These are phyloP conservation scores for Alcis repandata DNA, from an alignment of 2,888 invertebrate genomes.

Conservation along the genomic window DNA sequence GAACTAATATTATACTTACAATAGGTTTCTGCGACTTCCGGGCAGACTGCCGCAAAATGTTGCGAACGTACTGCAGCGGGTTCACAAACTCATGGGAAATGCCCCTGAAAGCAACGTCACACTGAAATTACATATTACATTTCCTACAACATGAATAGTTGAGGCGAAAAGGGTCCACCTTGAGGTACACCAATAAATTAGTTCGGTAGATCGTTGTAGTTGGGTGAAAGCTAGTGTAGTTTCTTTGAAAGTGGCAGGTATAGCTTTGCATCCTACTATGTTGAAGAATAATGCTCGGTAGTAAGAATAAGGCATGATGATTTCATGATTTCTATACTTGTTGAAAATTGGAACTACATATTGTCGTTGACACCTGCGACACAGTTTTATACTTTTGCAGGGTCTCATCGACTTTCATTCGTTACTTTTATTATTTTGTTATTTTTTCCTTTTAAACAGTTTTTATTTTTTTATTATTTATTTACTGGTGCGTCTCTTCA, in stretches of 20 bases:
- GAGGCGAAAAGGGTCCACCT: background rate
- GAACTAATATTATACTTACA: slow-evolving; percentile 57
- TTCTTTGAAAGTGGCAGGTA: background rate
- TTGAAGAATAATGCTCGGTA: no score
- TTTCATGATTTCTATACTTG: no score
- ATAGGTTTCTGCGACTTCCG: slow-evolving; percentile 54
- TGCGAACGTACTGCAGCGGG: slow-evolving; percentile 68
- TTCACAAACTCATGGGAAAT: slow-evolving; percentile 71
- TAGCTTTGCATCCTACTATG: no score
- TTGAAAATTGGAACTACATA: no score
- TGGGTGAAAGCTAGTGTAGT: background rate
- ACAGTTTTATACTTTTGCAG: no score
- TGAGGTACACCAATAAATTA: background rate
- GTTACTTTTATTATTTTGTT: no score
- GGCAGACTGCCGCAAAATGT: slow-evolving; percentile 62
- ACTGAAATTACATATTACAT: slow-evolving; percentile 30
- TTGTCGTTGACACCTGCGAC: no score
- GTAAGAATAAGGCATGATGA: no score
- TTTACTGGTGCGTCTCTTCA: no score
- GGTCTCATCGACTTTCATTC: no score
- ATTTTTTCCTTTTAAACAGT: no score
- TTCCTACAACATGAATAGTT: background rate
- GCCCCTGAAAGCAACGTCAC: slow-evolving; percentile 50
- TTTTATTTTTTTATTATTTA: no score
- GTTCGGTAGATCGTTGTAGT: background rate